A percentile compares a stretch with the other conserved stretches of the same genome.
Conservation (phyloP, 2,113 vertebrate species). For the Mobula hypostoma region DNA sequence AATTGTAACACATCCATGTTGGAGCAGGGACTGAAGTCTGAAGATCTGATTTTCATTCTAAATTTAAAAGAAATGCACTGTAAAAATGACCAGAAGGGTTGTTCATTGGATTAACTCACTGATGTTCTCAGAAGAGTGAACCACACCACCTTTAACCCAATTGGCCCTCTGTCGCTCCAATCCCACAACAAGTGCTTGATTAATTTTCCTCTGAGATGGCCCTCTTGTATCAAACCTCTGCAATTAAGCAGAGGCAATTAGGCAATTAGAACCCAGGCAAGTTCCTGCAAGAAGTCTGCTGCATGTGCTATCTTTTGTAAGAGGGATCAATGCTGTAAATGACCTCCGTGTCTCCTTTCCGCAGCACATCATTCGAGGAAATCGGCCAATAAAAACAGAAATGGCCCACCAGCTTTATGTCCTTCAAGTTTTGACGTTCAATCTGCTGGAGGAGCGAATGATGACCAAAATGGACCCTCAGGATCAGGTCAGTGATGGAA, state of each 20-base stretch:
- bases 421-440: slow-evolving; percentile 92
- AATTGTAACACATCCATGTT: background rate
- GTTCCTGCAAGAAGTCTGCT: background rate
- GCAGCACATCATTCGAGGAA: slow-evolving; percentile 90
- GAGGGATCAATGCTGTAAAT: background rate
- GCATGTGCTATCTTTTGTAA: background rate
- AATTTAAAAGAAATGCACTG: background rate
- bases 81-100: background rate
- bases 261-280: background rate
- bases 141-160: background rate
- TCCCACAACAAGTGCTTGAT: background rate
- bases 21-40: background rate
- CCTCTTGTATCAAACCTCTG: background rate
- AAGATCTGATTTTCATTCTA: background rate
- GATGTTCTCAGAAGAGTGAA: background rate
- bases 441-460: slow-evolving; percentile 95
- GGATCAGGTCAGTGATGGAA: slow-evolving; percentile 68
- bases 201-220: background rate
- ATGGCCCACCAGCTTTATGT: slow-evolving; percentile 98
- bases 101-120: background rate
- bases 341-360: background rate
- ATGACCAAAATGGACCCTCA: slow-evolving; percentile 99
- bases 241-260: background rate
- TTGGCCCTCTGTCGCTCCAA: background rate
- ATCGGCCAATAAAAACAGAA: slow-evolving; percentile 96